These are phyloP conservation scores for Puntigrus tetrazona DNA, from an alignment of 2,113 vertebrate species.

Conservation along the genomic window DNA sequence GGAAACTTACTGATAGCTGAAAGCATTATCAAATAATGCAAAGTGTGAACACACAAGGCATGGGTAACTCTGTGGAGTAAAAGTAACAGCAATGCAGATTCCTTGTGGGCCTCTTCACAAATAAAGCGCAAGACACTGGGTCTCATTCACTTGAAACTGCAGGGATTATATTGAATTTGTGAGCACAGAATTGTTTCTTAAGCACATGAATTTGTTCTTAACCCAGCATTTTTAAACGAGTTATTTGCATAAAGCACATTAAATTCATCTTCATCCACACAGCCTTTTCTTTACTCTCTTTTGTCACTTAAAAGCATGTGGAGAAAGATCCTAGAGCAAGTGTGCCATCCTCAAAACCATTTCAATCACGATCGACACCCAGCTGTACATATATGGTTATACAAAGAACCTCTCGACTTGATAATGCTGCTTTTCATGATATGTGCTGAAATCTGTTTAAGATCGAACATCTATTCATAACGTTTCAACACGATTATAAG, in stretches of 20 bases:
- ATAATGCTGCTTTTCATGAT: background rate
- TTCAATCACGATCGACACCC: background rate
- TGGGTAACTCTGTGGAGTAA: background rate
- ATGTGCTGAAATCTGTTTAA: background rate
- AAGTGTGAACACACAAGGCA: background rate
- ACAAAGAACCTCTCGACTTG: background rate
- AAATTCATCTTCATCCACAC: background rate
- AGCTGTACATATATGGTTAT: background rate
- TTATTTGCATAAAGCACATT: background rate
- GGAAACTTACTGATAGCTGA: background rate
- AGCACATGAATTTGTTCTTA: background rate
- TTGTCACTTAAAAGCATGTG: no score
- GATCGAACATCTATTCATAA: background rate
- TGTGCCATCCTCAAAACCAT: background rate
- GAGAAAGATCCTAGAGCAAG: background rate
- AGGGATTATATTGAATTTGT: background rate
- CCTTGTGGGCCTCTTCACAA: background rate
- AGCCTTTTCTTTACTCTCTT: no score
- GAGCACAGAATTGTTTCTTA: background rate
- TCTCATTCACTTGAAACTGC: conserved; percentile 8
- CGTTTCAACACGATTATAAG: background rate
- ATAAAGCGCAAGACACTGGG: background rate
- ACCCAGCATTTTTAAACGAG: background rate
- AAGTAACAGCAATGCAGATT: background rate
- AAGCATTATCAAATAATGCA: background rate